phyloP scores from a whole-genome alignment of 2,888 invertebrate genomes.

The Trachelus tabidus region DNA sequence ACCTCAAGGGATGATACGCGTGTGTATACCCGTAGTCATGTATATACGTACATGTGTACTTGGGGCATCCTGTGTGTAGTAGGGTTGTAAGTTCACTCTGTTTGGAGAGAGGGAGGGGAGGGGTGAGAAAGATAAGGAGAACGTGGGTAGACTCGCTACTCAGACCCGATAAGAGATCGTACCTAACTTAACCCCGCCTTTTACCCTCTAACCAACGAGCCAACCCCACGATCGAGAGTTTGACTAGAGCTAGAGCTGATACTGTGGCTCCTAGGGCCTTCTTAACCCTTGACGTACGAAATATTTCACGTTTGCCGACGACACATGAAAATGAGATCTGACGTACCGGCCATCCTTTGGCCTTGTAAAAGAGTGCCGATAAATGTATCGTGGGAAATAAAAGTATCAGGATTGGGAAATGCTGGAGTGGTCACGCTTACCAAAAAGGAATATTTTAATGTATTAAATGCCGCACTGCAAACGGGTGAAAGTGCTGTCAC shows the following conservation, averaged over 20 bases:
- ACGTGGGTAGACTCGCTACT: slow-evolving; percentile 59
- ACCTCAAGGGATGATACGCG: background rate
- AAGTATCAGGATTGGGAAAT: background rate
- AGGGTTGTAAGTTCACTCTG: slow-evolving; percentile 24
- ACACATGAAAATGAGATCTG: background rate
- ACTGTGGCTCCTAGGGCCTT: background rate
- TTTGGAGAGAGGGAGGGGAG: slow-evolving; percentile 24
- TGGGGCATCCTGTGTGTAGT: background rate
- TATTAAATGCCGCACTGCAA: background rate
- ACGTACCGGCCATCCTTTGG: background rate
- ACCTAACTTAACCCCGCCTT: slow-evolving; percentile 51
- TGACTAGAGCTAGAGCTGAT: slow-evolving; percentile 14
- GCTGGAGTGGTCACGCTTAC: background rate
- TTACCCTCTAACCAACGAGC: slow-evolving; percentile 37
- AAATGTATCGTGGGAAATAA: background rate
- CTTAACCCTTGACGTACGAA: background rate
- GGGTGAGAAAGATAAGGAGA: slow-evolving; percentile 53
- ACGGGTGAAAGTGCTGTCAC: background rate
- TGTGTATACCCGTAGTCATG: background rate
- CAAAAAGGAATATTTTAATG: background rate
- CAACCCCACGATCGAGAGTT: slow-evolving; percentile 23
- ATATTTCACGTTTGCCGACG: background rate
- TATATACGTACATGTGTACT: background rate
- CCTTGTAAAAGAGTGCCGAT: background rate
- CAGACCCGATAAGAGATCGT: slow-evolving; percentile 56